Conservation (phyloP, 1,140 invertebrate species). For the Bemisia tabaci region DNA sequence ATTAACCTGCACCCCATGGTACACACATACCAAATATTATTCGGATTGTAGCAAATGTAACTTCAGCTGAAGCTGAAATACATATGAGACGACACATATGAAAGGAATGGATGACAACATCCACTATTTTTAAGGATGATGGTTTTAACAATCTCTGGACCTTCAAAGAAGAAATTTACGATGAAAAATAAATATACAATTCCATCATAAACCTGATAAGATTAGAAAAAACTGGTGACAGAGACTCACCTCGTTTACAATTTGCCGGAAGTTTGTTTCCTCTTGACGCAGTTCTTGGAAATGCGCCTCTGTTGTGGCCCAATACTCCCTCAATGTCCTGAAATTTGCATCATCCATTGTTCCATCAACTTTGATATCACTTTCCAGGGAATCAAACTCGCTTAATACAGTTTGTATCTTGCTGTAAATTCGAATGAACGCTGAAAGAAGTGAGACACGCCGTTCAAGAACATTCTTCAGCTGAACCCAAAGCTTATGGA, state of each 20-base stretch:
- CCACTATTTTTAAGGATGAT: too few relatives aligned
- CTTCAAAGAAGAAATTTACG: too few relatives aligned
- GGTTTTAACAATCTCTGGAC: too few relatives aligned
- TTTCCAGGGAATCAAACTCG: conserved; percentile 51
- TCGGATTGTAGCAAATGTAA: too few relatives aligned
- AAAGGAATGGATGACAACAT: too few relatives aligned
- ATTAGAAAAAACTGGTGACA: too few relatives aligned
- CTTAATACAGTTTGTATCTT: conserved; percentile 51
- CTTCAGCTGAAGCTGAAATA: too few relatives aligned
- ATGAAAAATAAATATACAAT: too few relatives aligned
- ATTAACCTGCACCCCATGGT: too few relatives aligned
- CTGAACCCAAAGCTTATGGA: conserved; percentile 47
- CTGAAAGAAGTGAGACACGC: conserved; percentile 41
- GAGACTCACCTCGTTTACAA: not conserved
- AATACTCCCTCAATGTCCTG: not conserved
- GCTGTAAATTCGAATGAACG: conserved; percentile 40
- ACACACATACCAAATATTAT: too few relatives aligned
- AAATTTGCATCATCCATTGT: not conserved
- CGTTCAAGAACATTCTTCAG: conserved; percentile 46
- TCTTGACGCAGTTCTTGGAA: not conserved
- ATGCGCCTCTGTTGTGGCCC: conserved; percentile 1
- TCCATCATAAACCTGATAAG: too few relatives aligned
- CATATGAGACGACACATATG: too few relatives aligned
- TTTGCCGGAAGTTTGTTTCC: not conserved
- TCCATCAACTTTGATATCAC: conserved; percentile 28